A percentile compares a stretch with the other conserved stretches of the same genome.
These are phyloP conservation scores for Gallinago solitaria DNA, from an alignment of 2,797 vertebrate genomes.

Conservation along the genomic window DNA sequence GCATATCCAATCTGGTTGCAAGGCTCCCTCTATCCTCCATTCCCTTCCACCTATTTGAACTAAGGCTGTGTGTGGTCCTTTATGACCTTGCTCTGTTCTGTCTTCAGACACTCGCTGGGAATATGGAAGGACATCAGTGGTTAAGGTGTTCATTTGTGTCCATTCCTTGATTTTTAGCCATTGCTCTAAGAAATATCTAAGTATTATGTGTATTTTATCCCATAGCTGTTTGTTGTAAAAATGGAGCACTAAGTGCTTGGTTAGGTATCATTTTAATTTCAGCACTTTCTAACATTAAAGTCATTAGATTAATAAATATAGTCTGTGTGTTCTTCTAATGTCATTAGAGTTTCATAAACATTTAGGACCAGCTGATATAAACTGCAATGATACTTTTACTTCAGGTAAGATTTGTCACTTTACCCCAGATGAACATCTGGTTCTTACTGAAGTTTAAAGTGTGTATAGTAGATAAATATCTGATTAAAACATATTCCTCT, in stretches of 20 bases:
- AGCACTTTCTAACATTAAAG: not conserved
- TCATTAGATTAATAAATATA: not conserved
- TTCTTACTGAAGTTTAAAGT: not conserved
- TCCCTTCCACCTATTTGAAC: not conserved
- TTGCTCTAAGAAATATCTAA: not conserved
- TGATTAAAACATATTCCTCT: not conserved
- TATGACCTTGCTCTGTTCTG: not conserved
- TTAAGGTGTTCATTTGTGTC: not conserved
- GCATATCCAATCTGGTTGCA: not conserved
- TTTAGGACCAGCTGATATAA: not conserved
- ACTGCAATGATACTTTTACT: not conserved
- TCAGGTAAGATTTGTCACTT: not conserved
- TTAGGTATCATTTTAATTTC: not conserved
- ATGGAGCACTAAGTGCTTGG: not conserved
- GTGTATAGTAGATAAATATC: not conserved
- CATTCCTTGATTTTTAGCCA: not conserved
- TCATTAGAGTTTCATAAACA: not conserved
- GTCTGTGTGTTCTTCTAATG: not conserved
- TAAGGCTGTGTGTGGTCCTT: rapidly evolving
- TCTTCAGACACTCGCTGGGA: not conserved
- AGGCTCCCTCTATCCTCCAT: not conserved
- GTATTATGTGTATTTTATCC: not conserved
- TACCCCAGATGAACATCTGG: not conserved
- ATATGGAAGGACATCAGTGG: not conserved
- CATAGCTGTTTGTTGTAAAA: not conserved